phyloP scores from a whole-genome alignment of 2,797 vertebrate genomes.

The Poliocrania exsul region DNA sequence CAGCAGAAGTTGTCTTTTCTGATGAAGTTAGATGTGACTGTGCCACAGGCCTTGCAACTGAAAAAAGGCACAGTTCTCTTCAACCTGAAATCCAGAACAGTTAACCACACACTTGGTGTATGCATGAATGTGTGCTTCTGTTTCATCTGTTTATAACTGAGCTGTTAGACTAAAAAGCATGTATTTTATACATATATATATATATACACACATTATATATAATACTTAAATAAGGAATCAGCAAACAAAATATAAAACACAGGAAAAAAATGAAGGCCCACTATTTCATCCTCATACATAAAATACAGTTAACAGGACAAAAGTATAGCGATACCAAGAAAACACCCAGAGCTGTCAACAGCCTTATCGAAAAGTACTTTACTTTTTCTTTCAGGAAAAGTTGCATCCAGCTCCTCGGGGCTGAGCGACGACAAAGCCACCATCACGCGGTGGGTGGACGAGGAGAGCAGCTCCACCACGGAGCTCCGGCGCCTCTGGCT shows the following conservation, averaged over 20 bases:
- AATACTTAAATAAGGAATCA: background rate
- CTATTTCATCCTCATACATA: background rate
- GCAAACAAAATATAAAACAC: background rate
- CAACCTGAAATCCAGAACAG: background rate
- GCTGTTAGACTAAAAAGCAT: background rate
- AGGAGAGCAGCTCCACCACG: conserved; percentile 81
- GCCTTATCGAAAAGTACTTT: conserved; percentile 66
- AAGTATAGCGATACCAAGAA: background rate
- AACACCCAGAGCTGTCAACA: background rate
- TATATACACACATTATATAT: background rate
- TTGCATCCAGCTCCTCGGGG: conserved; percentile 70
- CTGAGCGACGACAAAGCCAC: conserved; percentile 80
- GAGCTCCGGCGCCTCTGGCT: conserved; percentile 79
- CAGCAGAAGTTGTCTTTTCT: background rate
- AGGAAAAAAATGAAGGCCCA: background rate
- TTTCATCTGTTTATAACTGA: background rate
- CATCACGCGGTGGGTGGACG: conserved; percentile 84
- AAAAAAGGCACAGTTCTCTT: background rate
- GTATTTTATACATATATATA: background rate
- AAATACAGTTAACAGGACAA: background rate
- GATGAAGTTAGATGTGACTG: background rate
- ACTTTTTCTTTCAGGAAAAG: conserved; percentile 77
- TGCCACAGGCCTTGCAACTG: background rate
- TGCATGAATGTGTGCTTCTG: background rate
- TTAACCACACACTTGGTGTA: background rate